A percentile compares a stretch with the other conserved stretches of the same genome.
Evolutionary conservation across 1,140 invertebrate species (phyloP).

Genomic region (Calephelis nemesis): DNA sequence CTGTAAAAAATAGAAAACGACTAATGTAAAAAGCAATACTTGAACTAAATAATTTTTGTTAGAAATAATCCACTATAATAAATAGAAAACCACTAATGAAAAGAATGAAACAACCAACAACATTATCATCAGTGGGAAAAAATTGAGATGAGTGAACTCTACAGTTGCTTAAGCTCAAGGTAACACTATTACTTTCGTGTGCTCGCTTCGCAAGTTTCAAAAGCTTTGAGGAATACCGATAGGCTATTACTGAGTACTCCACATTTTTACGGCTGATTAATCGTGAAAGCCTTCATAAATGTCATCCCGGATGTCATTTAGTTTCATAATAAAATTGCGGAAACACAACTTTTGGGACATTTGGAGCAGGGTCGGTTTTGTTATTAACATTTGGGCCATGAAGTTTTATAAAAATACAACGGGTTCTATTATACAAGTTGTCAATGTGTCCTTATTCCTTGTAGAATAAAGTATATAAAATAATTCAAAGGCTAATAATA

Average conservation of each 20-base stretch:
- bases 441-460: too few relatives aligned
- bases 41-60: too few relatives aligned
- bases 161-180: background rate
- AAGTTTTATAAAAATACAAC: background rate
- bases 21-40: too few relatives aligned
- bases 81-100: too few relatives aligned
- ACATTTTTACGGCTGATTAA: slow-evolving; percentile 16
- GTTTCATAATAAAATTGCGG: slow-evolving; percentile 17
- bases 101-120: too few relatives aligned
- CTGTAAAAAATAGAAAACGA: too few relatives aligned
- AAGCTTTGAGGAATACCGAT: slow-evolving; percentile 16
- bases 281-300: slow-evolving; percentile 16
- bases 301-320: slow-evolving; percentile 17
- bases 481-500: too few relatives aligned
- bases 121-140: background rate
- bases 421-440: too few relatives aligned
- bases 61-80: too few relatives aligned
- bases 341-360: slow-evolving; percentile 1
- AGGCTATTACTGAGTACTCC: slow-evolving; percentile 12
- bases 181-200: slow-evolving; percentile 14
- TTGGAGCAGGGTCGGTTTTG: background rate
- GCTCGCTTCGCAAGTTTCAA: slow-evolving; percentile 12
- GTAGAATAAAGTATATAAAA: too few relatives aligned
- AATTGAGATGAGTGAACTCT: background rate
- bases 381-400: background rate